Conservation (phyloP, 2,113 vertebrate species). For the Dromiciops gliroides region DNA sequence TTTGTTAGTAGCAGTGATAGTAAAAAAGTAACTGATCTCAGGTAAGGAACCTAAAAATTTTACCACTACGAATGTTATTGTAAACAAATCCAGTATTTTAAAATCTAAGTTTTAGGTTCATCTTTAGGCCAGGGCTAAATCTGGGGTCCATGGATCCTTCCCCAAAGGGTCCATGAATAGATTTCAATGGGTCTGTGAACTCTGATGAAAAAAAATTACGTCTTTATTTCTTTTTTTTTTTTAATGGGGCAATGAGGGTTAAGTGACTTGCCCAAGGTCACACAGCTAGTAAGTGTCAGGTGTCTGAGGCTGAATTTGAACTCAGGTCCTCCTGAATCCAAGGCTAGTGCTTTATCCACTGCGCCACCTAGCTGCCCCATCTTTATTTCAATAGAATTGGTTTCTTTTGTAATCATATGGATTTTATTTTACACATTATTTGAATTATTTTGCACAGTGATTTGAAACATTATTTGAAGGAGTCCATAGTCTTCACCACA, state of each 20-base stretch:
- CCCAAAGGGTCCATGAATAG: not conserved
- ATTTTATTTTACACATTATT: not conserved
- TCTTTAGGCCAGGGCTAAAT: constrained; percentile 40
- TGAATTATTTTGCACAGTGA: too few relatives aligned
- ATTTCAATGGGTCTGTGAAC: not conserved
- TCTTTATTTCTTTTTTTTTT: too few relatives aligned
- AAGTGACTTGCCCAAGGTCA: too few relatives aligned
- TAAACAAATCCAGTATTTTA: constrained; percentile 51
- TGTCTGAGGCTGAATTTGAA: too few relatives aligned
- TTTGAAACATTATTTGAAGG: not conserved
- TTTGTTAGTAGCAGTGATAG: constrained; percentile 75
- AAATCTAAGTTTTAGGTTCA: constrained; percentile 4
- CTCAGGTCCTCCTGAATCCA: too few relatives aligned
- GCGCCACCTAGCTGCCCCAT: too few relatives aligned
- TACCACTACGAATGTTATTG: constrained; percentile 26
- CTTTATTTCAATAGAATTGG: not conserved
- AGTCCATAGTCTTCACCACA: not conserved
- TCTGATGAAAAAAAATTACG: not conserved
- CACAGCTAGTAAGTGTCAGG: too few relatives aligned
- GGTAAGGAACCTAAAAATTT: constrained; percentile 76
- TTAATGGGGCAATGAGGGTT: too few relatives aligned
- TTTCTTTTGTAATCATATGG: not conserved
- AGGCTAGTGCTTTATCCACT: too few relatives aligned
- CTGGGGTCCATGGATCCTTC: not conserved
- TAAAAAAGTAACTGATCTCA: constrained; percentile 74